Percentiles rank a stretch among this genome's conserved stretches.
phyloP scores from a whole-genome alignment of 2,888 invertebrate species.

The Cephus sareptanus region DNA sequence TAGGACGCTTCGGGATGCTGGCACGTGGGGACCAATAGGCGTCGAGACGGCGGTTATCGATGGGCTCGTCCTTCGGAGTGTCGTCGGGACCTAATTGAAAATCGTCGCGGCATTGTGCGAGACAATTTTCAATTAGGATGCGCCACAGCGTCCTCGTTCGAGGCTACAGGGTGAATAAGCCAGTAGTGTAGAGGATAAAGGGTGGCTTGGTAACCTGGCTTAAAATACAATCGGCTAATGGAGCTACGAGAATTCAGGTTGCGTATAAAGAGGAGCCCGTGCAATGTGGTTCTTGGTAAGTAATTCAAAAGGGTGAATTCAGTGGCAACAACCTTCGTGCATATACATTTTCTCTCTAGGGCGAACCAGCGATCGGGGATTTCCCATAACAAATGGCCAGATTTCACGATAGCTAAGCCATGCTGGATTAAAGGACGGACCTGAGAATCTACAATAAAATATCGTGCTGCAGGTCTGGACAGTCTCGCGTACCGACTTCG shows the following conservation, averaged over 20 bases:
- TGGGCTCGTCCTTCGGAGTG: background rate
- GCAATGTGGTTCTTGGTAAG: background rate
- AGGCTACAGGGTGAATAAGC: background rate
- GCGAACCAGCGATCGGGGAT: background rate
- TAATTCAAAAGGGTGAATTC: background rate
- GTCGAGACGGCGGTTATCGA: background rate
- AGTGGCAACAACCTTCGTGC: background rate
- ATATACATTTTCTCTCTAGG: background rate
- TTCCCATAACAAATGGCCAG: constrained; percentile 31
- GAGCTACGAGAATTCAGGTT: constrained; percentile 44
- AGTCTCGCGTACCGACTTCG: background rate
- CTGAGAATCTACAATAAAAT: constrained; percentile 23
- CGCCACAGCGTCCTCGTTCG: constrained; percentile 21
- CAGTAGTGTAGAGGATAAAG: background rate
- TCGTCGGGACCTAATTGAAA: background rate
- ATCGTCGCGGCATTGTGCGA: background rate
- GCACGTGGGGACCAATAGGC: background rate
- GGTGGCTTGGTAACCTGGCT: constrained; percentile 36
- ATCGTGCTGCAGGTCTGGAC: background rate
- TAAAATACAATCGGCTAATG: constrained; percentile 56
- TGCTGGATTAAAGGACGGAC: constrained; percentile 20
- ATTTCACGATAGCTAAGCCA: constrained; percentile 34
- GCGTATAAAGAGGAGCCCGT: constrained; percentile 28
- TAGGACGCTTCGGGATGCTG: too few relatives aligned
- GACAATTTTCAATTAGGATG: constrained; percentile 37